phyloP scores from a whole-genome alignment of 2,113 vertebrate genomes.

The Dolichallabes microphthalmus region DNA sequence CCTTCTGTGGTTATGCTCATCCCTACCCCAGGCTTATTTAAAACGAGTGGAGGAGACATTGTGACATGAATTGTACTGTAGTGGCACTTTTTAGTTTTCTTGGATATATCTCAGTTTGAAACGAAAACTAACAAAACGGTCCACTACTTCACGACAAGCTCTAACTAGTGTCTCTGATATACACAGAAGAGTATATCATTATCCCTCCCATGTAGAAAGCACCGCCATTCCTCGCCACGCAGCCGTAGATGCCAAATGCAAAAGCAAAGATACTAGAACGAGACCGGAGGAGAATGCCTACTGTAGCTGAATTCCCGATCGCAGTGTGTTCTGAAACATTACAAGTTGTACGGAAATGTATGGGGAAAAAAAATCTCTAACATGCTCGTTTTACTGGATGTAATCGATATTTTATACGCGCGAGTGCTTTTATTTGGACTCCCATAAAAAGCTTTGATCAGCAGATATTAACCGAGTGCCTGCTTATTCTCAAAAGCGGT shows the following conservation, averaged over 20 bases:
- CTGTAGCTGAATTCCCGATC: no score
- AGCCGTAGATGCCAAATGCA: no score
- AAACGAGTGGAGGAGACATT: no score
- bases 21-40: no score
- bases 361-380: not conserved
- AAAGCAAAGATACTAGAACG: not conserved
- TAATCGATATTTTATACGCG: not conserved
- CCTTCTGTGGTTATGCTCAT: no score
- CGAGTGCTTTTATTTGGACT: not conserved
- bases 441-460: not conserved
- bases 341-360: not conserved
- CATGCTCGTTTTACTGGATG: not conserved
- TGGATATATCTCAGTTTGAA: no score
- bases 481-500: not conserved
- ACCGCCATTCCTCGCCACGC: not conserved
- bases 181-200: not conserved
- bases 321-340: not conserved
- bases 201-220: not conserved
- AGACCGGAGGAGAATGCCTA: no score
- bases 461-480: slow-evolving; percentile 1
- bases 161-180: not conserved
- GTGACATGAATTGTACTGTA: no score
- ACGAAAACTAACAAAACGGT: no score
- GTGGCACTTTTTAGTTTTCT: no score
- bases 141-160: not conserved